phyloP scores from a whole-genome alignment of 2,113 vertebrate genomes.

The Hyperoodon ampullatus region DNA sequence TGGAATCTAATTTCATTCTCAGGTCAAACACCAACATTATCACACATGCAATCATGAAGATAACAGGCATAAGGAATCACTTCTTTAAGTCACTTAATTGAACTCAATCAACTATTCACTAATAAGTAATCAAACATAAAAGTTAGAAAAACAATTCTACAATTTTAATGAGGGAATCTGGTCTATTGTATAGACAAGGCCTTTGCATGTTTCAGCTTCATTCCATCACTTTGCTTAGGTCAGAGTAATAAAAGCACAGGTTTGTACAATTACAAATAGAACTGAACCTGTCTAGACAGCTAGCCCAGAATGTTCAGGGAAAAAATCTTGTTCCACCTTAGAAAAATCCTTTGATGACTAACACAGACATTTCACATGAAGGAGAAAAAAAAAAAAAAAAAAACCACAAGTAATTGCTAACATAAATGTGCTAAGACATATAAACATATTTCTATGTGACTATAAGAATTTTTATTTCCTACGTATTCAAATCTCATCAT shows the following conservation, averaged over 20 bases:
- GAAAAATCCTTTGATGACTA: neutral
- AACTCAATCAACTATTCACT: neutral
- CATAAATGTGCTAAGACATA: neutral
- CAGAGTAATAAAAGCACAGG: neutral
- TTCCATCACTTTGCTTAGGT: neutral
- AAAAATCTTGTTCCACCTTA: neutral
- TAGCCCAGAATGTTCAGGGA: neutral
- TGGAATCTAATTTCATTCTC: neutral
- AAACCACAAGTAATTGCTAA: neutral
- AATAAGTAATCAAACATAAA: neutral
- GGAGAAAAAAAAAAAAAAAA: neutral
- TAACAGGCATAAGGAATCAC: neutral
- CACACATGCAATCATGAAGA: neutral
- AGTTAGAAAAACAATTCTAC: neutral
- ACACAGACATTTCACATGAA: neutral
- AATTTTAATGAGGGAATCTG: neutral
- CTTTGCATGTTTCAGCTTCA: neutral
- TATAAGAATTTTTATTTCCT: neutral
- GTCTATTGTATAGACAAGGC: neutral
- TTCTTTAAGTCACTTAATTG: neutral
- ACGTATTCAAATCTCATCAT: neutral
- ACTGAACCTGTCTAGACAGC: neutral
- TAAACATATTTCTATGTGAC: neutral
- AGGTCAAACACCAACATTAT: neutral
- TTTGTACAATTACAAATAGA: neutral